A percentile compares a stretch with the other conserved stretches of the same genome.
phyloP scores from a whole-genome alignment of 1,140 invertebrate species.

The Lineus longissimus region DNA sequence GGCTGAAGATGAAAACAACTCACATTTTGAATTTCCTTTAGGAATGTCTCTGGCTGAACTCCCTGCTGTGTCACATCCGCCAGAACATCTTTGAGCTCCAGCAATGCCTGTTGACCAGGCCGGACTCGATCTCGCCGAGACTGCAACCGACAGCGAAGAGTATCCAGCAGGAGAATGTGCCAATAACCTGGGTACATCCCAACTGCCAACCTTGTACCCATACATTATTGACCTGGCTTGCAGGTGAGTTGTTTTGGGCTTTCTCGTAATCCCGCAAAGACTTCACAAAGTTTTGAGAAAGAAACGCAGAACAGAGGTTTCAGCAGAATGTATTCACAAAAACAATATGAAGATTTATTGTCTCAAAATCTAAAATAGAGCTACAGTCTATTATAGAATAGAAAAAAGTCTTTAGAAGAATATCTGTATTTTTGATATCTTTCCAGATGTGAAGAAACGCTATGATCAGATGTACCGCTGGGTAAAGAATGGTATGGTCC shows the following conservation, averaged over 20 bases:
- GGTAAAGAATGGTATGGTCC: constrained; percentile 45
- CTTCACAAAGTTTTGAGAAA: no score
- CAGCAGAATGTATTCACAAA: not conserved
- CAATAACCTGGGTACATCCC: constrained; percentile 47
- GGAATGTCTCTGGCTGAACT: constrained; percentile 50
- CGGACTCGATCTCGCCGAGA: constrained; percentile 31
- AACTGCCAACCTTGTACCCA: constrained; percentile 48
- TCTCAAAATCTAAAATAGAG: no score
- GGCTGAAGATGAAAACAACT: not conserved
- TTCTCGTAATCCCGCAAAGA: no score
- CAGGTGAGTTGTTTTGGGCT: constrained; percentile 27
- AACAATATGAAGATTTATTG: no score
- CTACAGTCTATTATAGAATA: no score
- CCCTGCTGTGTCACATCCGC: constrained; percentile 44
- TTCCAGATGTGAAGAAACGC: constrained; percentile 37
- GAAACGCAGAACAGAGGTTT: no score
- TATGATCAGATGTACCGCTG: constrained; percentile 40
- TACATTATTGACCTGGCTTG: constrained; percentile 45
- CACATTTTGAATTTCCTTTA: constrained; percentile 16
- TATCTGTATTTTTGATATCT: not conserved
- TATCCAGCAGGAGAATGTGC: constrained; percentile 44
- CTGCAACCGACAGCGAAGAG: constrained; percentile 30
- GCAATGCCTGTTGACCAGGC: constrained; percentile 34
- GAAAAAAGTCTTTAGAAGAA: no score
- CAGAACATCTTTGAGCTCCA: constrained; percentile 44